Percentiles rank a stretch among this genome's conserved stretches.
Evolutionary conservation across 2,888 invertebrate genomes (phyloP).

Genomic region (Psococerastis gibbosa): DNA sequence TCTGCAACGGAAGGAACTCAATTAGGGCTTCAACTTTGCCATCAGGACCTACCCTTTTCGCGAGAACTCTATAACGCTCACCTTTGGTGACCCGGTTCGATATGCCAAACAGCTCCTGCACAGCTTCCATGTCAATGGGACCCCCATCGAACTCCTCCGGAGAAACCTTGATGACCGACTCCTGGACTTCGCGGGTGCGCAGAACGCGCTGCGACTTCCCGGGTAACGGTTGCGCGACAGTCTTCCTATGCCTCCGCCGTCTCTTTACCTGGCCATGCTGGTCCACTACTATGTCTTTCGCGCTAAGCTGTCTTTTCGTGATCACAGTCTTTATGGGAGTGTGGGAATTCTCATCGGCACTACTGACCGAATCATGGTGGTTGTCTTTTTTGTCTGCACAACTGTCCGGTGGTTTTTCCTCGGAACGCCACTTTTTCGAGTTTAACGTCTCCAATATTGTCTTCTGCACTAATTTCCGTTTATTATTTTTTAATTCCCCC

Average conservation of each 20-base stretch:
- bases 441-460: not conserved
- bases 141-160: not conserved
- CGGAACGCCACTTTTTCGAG: not conserved
- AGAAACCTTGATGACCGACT: no score
- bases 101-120: not conserved
- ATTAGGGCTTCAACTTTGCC: conserved; percentile 31
- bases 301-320: conserved; percentile 21
- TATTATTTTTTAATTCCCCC: not conserved
- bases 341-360: not conserved
- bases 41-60: conserved; percentile 15
- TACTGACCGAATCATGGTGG: not conserved
- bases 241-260: conserved; percentile 23
- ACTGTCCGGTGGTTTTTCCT: not conserved
- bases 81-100: not conserved
- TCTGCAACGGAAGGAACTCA: no score
- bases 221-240: no score
- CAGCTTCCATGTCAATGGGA: not conserved
- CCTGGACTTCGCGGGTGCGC: no score
- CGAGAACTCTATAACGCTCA: not conserved
- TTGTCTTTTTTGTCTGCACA: not conserved
- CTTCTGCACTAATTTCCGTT: conserved; percentile 6
- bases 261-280: conserved; percentile 21
- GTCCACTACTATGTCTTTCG: conserved; percentile 21
- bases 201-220: no score
- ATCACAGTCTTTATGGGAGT: conserved; percentile 9